Conservation (phyloP, 2,797 vertebrate genomes). For the Parauchenoglanis punctatus region DNA sequence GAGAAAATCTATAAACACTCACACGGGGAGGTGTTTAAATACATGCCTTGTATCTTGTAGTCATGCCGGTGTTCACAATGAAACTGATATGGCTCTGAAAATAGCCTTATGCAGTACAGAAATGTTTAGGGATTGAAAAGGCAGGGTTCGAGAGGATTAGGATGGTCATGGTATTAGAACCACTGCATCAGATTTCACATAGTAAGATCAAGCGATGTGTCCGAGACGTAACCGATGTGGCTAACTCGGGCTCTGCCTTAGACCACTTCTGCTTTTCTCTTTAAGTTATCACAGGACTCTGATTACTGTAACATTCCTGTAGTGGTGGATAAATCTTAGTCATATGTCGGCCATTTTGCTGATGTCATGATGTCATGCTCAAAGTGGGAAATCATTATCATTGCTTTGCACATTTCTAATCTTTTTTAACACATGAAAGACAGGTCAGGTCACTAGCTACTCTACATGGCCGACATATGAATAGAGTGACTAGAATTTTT, state of each 20-base stretch:
- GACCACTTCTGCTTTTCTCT: not conserved
- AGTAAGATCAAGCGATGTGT: not conserved
- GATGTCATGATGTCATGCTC: not conserved
- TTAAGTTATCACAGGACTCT: constrained; percentile 3
- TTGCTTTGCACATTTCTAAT: not conserved
- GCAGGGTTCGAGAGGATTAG: constrained; percentile 31
- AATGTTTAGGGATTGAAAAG: constrained; percentile 68
- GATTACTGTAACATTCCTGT: not conserved
- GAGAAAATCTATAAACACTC: constrained; percentile 63
- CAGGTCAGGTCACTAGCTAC: not conserved
- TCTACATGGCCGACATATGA: not conserved
- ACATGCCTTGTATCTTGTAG: constrained; percentile 60
- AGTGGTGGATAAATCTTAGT: not conserved
- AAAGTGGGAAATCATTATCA: not conserved
- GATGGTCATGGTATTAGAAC: not conserved
- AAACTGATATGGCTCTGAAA: constrained; percentile 72
- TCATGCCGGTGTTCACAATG: constrained; percentile 61
- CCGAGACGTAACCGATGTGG: not conserved
- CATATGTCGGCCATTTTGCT: not conserved
- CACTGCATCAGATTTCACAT: constrained; percentile 20
- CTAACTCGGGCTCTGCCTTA: not conserved
- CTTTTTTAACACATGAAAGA: not conserved
- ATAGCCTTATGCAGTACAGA: constrained; percentile 69
- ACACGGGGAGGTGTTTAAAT: constrained; percentile 52
- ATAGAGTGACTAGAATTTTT: not conserved